Evolutionary conservation across 1,140 invertebrate genomes (phyloP), one percentile per base, ranked within the genome.

Genomic region (Drosophila leontia): DNA sequence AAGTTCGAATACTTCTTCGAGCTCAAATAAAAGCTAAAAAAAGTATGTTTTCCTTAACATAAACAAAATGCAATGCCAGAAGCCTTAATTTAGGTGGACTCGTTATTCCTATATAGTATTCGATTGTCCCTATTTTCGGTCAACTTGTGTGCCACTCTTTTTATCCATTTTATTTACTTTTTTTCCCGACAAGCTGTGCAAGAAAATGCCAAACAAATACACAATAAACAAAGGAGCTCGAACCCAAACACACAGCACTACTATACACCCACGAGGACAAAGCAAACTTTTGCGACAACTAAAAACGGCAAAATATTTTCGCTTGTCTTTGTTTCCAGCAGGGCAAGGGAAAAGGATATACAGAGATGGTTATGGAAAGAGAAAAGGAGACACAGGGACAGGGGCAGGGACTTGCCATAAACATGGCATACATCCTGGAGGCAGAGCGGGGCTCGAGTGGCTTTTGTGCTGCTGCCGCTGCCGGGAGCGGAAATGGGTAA

Each of bases 401-500:
- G 42, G 5, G 56, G 47, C 47, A 23, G 47, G 62, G 53, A 72
- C 53, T 39, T 56, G 84, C 76, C 68, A 88, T 84, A 87, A 87
- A 87, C 84, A 84, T 87, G 85, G 84, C 84, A 87, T 58, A 87
- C 84, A 87, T 87, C 84, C 84, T 87, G 83, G 69, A 84, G 84
- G 85, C 85, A 84, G 19, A 13, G 29, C n/a, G 64, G 29, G 48
- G 57, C 59, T 79, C 68, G 77, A 87, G 80, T 87, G 78, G 85
- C 84, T 87, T 87, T 87, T 87, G 85, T 87, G 77, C 74, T 87
- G 83, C 72, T 88, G 84, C 72, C 82, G 80, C 78, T 87, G 85
- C 85, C 80, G 84, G 76, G 84, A 84, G 71, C 81, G 85, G 85
- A 90, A 88, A 88, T 90, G 85, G 84, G 85, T 90, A 91, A 85